These are phyloP conservation scores for Alethe castanea DNA, from an alignment of 2,113 vertebrate species.

Conservation along the genomic window DNA sequence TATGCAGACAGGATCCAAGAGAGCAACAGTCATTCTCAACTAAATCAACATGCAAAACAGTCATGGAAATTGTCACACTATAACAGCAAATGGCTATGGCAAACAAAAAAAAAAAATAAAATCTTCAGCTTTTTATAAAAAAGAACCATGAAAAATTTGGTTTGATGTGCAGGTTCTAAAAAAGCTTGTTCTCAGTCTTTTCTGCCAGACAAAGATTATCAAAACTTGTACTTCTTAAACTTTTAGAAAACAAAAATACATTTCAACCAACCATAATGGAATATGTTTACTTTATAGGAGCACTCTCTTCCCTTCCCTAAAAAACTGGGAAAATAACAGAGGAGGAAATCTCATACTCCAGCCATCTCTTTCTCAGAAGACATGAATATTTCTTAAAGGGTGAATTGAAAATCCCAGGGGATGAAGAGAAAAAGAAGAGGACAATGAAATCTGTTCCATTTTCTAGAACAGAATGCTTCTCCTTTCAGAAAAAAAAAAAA, in stretches of 20 bases:
- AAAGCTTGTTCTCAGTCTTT: background rate
- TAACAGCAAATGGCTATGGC: background rate
- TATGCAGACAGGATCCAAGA: background rate
- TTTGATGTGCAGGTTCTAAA: background rate
- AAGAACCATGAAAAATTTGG: background rate
- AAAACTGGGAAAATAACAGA: background rate
- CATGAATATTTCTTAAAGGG: background rate
- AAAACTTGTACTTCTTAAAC: background rate
- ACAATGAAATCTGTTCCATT: background rate
- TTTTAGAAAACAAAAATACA: background rate
- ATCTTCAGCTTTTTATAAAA: background rate
- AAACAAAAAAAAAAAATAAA: background rate
- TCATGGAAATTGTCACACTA: background rate
- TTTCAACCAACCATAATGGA: background rate
- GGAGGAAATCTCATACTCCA: background rate
- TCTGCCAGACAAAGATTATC: background rate
- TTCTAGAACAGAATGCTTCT: background rate
- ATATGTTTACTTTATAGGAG: background rate
- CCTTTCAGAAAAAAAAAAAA: background rate
- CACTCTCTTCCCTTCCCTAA: background rate
- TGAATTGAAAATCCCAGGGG: background rate
- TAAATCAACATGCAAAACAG: constrained; percentile 29
- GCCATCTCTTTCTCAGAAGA: background rate
- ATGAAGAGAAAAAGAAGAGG: background rate
- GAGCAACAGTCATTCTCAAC: background rate